phyloP scores from a whole-genome alignment of 2,113 vertebrate genomes.

The Alethe castanea region DNA sequence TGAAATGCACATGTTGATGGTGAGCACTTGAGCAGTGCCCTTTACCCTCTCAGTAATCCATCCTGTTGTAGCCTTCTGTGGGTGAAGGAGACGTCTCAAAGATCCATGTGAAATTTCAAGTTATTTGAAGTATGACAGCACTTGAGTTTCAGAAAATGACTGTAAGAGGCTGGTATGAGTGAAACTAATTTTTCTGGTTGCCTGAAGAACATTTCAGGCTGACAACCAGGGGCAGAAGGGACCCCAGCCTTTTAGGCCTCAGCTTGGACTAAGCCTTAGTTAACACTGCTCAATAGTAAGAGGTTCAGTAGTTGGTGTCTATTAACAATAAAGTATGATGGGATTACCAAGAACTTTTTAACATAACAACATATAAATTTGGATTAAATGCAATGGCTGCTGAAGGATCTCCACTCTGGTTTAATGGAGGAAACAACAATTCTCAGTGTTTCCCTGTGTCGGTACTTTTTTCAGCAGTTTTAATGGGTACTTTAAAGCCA shows the following conservation, averaged over 20 bases:
- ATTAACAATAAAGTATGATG: not conserved
- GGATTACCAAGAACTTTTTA: not conserved
- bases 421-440: not conserved
- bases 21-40: not conserved
- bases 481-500: not conserved
- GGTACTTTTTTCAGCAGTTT: not conserved
- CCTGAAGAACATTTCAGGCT: not conserved
- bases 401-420: not conserved
- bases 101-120: not conserved
- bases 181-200: not conserved
- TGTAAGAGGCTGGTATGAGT: not conserved
- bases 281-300: not conserved
- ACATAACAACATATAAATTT: not conserved
- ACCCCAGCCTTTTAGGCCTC: not conserved
- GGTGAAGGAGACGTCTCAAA: not conserved
- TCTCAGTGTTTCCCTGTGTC: not conserved
- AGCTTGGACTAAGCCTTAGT: not conserved
- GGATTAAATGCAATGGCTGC: not conserved
- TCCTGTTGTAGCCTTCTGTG: not conserved
- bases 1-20: not conserved
- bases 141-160: not conserved
- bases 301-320: not conserved
- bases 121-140: not conserved
- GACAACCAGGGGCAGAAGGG: not conserved
- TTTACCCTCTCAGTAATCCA: not conserved